Conservation (phyloP, 2,797 vertebrate species). For the Dromococcyx pavoninus region DNA sequence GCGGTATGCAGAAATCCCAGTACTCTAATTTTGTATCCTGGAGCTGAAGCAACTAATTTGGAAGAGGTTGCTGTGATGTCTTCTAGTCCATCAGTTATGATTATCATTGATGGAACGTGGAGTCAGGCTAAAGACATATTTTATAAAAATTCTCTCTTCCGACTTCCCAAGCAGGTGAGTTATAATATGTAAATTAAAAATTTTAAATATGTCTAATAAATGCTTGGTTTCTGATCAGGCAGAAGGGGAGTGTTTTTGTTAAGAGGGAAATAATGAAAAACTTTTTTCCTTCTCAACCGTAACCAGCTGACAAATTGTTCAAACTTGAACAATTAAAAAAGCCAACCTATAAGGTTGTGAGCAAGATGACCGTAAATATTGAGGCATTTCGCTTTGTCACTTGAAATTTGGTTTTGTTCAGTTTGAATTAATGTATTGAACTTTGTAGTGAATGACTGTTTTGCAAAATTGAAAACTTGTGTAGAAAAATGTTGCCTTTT, state of each 20-base stretch:
- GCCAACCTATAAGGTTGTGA: background rate
- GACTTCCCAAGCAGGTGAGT: conserved; percentile 90
- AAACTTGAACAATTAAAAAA: background rate
- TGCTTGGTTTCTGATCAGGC: background rate
- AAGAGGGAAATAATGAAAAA: background rate
- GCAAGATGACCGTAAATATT: background rate
- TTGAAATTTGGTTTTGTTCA: background rate
- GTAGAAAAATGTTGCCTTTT: background rate
- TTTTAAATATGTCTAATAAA: background rate
- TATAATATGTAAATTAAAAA: background rate
- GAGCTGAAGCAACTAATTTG: conserved; percentile 88
- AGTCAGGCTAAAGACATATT: conserved; percentile 99
- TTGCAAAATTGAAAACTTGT: background rate
- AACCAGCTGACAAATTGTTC: background rate
- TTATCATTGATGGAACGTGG: conserved; percentile 98
- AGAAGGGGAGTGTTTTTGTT: background rate
- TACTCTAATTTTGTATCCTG: conserved; percentile 93
- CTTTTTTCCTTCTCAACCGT: background rate
- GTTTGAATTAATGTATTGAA: background rate
- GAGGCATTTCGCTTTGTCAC: background rate
- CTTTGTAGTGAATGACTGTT: background rate
- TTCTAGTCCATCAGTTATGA: conserved; percentile 80
- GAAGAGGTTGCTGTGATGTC: conserved; percentile 83
- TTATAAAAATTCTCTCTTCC: conserved; percentile 92
- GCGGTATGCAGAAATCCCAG: conserved; percentile 84